Evolutionary conservation across 1,140 invertebrate genomes (phyloP), one percentile per base, ranked within the genome.

Genomic region (Arion vulgaris): DNA sequence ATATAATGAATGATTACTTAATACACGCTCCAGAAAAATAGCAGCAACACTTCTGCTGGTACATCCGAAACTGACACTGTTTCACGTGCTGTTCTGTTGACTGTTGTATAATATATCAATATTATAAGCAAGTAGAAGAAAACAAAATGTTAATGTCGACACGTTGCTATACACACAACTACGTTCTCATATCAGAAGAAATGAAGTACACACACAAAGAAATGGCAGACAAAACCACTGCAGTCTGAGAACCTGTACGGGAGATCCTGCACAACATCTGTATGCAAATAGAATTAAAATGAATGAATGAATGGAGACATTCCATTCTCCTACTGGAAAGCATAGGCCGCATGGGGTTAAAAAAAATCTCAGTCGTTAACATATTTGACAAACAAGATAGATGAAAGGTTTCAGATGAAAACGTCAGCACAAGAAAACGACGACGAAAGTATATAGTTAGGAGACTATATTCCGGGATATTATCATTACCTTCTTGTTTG

Each of bases 261-360:
- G 68, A 28, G 71, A 38, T 2, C 26, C 68, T 34, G 49, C 2
- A 53, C 17, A 7, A 53, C 57, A 79, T 7, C 77, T 79, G 77
- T 79, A 79, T 79, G 77, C 77, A 79, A 79, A 79, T 68, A 34
- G 11, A 23, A n/a, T 13, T n/a, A 13, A 19, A 39, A 66, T 41
- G 53, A 68, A 68, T 79, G 77, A 79, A 79, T 68, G 57, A 79
- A 79, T 78, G 75, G 57, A 78, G 17, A 49, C n/a, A 28, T 41
- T 39, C 72, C 72, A 39, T 39, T 73, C 72, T 45, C 72, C 1
- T 11, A 28, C 36, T 15, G 41, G 17, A 15, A n/a, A 34, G 26
- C 72, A 39, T 71, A 23, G 4, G 68, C 15, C 32, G 38, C 4
- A 39, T 9, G 51, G 7, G 32, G 68, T 36, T 32, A 4, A 23